Evolutionary conservation across 2,797 vertebrate genomes (phyloP).

Genomic region (Chelidonichthys spinosus): DNA sequence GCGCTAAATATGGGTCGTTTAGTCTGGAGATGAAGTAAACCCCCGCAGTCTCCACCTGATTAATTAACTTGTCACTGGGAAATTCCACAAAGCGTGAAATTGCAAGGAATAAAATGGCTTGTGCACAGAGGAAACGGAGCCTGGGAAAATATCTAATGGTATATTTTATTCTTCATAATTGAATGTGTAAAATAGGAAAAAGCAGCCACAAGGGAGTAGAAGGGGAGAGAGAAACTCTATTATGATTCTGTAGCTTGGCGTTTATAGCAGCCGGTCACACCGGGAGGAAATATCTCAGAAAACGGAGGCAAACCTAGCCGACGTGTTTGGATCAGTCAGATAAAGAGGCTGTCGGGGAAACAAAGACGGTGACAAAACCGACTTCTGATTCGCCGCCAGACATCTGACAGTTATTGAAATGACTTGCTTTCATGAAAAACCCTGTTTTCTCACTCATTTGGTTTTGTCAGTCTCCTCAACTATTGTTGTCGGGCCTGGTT

Average conservation of each 20-base stretch:
- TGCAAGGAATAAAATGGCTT: conserved; percentile 39
- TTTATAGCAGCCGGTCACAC: conserved; percentile 24
- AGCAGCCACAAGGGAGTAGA: conserved; percentile 18
- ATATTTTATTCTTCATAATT: conserved; percentile 55
- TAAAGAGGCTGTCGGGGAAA: conserved; percentile 71
- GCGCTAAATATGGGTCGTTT: conserved; percentile 62
- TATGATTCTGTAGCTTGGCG: conserved; percentile 34
- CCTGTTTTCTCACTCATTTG: conserved; percentile 60
- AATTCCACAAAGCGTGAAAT: conserved; percentile 48
- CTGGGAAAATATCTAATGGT: conserved; percentile 42
- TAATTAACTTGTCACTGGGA: conserved; percentile 58
- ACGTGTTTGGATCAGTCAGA: conserved; percentile 72
- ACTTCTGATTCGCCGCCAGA: conserved; percentile 67
- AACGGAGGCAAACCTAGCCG: conserved; percentile 47
- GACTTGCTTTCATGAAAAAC: conserved; percentile 65
- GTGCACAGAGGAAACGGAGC: conserved; percentile 10
- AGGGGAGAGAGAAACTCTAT: conserved; percentile 22
- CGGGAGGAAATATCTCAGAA: conserved; percentile 51
- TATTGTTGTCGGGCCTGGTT: conserved; percentile 53
- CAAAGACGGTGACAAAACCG: conserved; percentile 63
- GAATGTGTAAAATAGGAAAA: conserved; percentile 54
- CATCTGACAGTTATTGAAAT: conserved; percentile 78
- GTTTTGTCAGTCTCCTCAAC: conserved; percentile 64
- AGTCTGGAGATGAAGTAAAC: conserved; percentile 36
- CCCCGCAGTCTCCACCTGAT: conserved; percentile 45